These are phyloP conservation scores for Zaprionus africanus DNA, from an alignment of 1,140 invertebrate species.

Conservation along the genomic window DNA sequence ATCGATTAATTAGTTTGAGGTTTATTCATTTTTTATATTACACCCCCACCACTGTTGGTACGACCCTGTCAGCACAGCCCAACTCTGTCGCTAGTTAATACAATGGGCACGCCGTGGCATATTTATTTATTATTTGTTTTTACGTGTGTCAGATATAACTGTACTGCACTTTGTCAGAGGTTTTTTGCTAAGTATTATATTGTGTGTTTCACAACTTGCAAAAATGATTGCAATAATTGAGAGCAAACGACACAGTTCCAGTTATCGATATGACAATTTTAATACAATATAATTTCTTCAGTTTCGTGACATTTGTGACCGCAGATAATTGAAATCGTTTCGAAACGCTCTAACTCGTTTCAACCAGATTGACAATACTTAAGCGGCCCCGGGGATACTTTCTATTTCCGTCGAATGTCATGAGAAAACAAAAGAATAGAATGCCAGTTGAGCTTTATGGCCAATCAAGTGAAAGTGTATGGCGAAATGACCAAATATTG, in stretches of 20 bases:
- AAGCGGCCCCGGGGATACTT: conserved; percentile 46
- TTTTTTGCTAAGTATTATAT: conserved; percentile 17
- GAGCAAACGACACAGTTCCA: neutral
- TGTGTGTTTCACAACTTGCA: neutral
- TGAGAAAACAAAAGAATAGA: conserved; percentile 72
- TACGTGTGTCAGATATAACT: conserved; percentile 39
- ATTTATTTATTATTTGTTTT: too few species aligned
- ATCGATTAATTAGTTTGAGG: too few species aligned
- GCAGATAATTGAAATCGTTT: conserved; percentile 52
- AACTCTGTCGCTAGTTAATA: conserved; percentile 26
- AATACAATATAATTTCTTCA: conserved; percentile 13
- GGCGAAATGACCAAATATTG: conserved; percentile 9
- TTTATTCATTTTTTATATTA: too few species aligned
- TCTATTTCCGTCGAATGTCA: conserved; percentile 63
- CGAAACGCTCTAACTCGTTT: conserved; percentile 22
- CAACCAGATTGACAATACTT: conserved; percentile 15
- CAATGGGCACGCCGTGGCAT: conserved; percentile 68
- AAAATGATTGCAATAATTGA: neutral
- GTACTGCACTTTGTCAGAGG: conserved; percentile 23
- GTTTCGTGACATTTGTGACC: conserved; percentile 54
- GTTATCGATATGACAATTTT: conserved; percentile 8
- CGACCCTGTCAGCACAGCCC: neutral
- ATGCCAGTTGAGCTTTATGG: conserved; percentile 56
- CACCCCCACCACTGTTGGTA: too few species aligned
- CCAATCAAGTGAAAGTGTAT: conserved; percentile 65